Conservation (phyloP, 2,888 invertebrate genomes). For the Zonitis immaculata region DNA sequence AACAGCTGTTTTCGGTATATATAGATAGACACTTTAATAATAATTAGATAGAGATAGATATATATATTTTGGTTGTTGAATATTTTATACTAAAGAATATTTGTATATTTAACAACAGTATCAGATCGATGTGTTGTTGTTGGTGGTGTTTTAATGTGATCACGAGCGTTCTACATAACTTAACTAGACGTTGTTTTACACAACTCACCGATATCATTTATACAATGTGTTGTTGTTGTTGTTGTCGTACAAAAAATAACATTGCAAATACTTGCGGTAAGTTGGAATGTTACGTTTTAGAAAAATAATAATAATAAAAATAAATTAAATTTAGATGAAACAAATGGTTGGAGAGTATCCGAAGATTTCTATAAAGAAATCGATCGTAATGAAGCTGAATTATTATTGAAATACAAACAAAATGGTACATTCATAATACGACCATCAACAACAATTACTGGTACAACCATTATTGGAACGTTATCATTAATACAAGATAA, state of each 20-base stretch:
- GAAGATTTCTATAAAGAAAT: slow-evolving; percentile 58
- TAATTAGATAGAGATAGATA: neutral
- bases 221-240: slow-evolving; percentile 39
- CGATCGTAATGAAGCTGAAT: slow-evolving; percentile 52
- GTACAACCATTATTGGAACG: slow-evolving; percentile 49
- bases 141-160: slow-evolving; percentile 41
- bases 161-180: slow-evolving; percentile 40
- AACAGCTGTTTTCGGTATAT: neutral
- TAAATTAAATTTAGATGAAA: neutral
- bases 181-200: slow-evolving; percentile 34
- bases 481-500: slow-evolving; percentile 53
- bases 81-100: too few relatives aligned
- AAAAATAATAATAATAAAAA: neutral
- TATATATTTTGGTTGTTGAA: too few relatives aligned
- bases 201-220: slow-evolving; percentile 35
- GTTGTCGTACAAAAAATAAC: slow-evolving; percentile 21
- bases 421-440: slow-evolving; percentile 58
- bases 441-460: slow-evolving; percentile 55
- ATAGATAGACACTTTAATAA: neutral
- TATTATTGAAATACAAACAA: slow-evolving; percentile 53
- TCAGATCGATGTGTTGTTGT: too few relatives aligned
- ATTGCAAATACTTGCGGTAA: slow-evolving; percentile 10
- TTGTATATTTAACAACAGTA: too few relatives aligned
- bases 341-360: neutral
- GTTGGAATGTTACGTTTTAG: neutral